These are phyloP conservation scores for Pimephales promelas DNA, from an alignment of 2,113 vertebrate genomes.

Conservation along the genomic window DNA sequence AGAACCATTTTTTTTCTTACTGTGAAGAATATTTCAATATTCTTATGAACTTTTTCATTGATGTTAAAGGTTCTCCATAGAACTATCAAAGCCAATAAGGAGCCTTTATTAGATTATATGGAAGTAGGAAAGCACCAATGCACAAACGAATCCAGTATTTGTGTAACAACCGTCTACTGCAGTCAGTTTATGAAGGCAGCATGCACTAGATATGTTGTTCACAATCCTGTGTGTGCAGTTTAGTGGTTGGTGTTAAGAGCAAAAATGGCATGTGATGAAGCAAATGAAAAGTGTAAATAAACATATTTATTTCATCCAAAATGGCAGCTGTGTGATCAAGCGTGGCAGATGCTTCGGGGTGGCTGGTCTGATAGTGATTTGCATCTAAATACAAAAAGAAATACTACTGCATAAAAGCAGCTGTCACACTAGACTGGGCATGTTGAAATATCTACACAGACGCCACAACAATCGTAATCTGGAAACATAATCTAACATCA, in stretches of 20 bases:
- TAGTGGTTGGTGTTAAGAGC: background rate
- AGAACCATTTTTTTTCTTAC: background rate
- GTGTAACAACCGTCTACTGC: background rate
- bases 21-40: background rate
- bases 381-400: background rate
- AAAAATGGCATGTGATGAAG: background rate
- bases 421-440: too few species aligned
- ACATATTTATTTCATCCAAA: background rate
- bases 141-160: background rate
- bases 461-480: too few species aligned
- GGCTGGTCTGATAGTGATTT: background rate
- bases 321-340: background rate
- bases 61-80: too few species aligned
- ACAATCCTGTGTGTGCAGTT: background rate
- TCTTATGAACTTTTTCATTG: background rate
- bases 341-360: background rate
- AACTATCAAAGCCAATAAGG: too few species aligned
- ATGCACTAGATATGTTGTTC: background rate
- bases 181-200: background rate
- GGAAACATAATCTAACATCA: too few species aligned
- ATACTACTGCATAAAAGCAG: background rate
- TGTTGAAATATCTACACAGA: too few species aligned
- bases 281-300: background rate
- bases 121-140: background rate
- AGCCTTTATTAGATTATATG: too few species aligned